These are phyloP conservation scores for Drosophila nasuta DNA, from an alignment of 1,140 invertebrate species.

Conservation along the genomic window DNA sequence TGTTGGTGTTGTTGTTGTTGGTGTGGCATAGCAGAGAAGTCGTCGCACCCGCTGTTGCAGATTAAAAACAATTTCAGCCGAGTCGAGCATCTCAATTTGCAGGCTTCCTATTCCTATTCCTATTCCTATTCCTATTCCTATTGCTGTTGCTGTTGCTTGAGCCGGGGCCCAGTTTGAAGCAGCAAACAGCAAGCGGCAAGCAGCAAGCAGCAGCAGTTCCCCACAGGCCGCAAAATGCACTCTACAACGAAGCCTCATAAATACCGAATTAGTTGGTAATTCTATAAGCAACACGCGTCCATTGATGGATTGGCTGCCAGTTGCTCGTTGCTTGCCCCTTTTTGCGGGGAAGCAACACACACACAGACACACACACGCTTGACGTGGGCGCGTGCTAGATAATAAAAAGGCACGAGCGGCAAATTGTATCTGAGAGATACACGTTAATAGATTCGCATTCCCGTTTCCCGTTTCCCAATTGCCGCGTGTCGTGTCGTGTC, in stretches of 20 bases:
- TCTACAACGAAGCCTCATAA: conserved; percentile 83
- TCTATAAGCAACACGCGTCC: conserved; percentile 84
- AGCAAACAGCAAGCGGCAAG: background rate
- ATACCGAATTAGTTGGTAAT: conserved; percentile 85
- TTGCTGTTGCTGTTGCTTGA: conserved; percentile 15
- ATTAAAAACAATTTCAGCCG: conserved; percentile 77
- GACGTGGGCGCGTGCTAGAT: conserved; percentile 61
- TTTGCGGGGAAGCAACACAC: background rate
- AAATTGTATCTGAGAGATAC: conserved; percentile 47
- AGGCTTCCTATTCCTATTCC: conserved; percentile 55
- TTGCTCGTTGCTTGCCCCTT: conserved; percentile 2
- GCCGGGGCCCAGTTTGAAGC: conserved; percentile 7
- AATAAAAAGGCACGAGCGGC: conserved; percentile 48
- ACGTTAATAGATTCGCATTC: conserved; percentile 33
- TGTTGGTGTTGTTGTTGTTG: too few species aligned
- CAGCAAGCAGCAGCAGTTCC: conserved; percentile 14
- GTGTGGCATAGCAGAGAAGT: conserved; percentile 54
- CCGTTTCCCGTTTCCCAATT: conserved; percentile 27
- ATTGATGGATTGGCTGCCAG: conserved; percentile 73
- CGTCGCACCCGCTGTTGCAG: conserved; percentile 44
- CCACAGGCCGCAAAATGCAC: conserved; percentile 69
- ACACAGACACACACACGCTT: background rate
- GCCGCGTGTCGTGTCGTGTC: conserved; percentile 14
- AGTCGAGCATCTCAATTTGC: conserved; percentile 77
- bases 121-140: conserved; percentile 17